Percentiles rank a stretch among this genome's conserved stretches.
These are phyloP conservation scores for Andrena marginata DNA, from an alignment of 2,888 invertebrate genomes.

Conservation along the genomic window DNA sequence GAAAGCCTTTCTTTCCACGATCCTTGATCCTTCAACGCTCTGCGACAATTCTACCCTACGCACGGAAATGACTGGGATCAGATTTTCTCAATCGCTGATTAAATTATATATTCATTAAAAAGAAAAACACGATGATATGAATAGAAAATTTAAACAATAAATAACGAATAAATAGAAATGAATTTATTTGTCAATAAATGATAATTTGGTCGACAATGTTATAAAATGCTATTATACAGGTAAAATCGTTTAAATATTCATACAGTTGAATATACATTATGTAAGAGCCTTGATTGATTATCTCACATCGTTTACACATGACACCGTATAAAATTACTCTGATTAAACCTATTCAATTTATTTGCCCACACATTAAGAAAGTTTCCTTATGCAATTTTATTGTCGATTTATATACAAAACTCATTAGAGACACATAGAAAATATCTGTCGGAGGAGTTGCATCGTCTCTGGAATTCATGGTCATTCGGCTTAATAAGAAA, in stretches of 20 bases:
- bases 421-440: background rate
- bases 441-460: conserved; percentile 7
- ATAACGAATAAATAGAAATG: no score
- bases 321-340: background rate
- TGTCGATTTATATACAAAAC: background rate
- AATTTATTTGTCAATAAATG: no score
- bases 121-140: no score
- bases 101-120: background rate
- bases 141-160: no score
- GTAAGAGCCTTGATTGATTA: background rate
- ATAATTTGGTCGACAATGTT: no score
- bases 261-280: background rate
- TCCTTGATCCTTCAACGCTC: background rate
- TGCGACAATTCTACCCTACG: no score
- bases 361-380: background rate
- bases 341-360: background rate
- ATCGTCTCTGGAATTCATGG: background rate
- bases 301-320: background rate
- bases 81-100: background rate
- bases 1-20: background rate
- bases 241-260: background rate
- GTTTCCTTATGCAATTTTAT: background rate
- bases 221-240: no score
- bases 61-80: background rate
- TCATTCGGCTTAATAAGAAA: conserved; percentile 31